phyloP scores from a whole-genome alignment of 2,113 vertebrate genomes.

The Ariopsis seemanni region DNA sequence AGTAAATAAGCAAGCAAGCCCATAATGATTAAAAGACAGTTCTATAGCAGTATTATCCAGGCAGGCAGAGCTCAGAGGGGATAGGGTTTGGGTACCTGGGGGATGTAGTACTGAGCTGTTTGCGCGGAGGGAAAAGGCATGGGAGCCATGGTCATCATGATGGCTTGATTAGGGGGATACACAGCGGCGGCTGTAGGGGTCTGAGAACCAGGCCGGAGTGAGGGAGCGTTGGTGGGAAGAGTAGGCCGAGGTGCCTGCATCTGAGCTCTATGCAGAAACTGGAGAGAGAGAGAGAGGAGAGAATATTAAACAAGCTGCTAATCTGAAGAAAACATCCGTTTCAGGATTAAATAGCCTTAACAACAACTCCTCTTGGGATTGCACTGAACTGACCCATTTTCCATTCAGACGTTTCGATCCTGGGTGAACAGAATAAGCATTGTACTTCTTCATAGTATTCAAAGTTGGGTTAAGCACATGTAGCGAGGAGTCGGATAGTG shows the following conservation, averaged over 20 bases:
- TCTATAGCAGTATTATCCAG: background rate
- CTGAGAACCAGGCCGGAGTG: conserved; percentile 89
- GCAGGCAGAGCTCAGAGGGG: background rate
- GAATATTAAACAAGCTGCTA: background rate
- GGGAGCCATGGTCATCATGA: conserved; percentile 94
- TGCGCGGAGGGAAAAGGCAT: conserved; percentile 94
- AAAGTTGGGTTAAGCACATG: background rate
- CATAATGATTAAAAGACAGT: background rate
- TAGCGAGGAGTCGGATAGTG: background rate
- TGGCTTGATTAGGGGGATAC: conserved; percentile 90
- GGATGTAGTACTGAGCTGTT: conserved; percentile 95
- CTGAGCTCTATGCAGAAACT: conserved; percentile 98
- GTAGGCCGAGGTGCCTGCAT: conserved; percentile 89
- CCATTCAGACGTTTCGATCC: background rate
- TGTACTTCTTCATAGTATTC: background rate
- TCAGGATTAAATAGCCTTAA: background rate
- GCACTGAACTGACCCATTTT: background rate
- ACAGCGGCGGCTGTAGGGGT: conserved; percentile 84
- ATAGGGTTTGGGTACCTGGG: conserved; percentile 76
- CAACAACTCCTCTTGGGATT: background rate
- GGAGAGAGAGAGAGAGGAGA: background rate
- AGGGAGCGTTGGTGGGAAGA: conserved; percentile 87
- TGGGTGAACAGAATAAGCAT: background rate
- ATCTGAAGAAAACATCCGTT: background rate
- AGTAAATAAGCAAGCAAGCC: background rate